Evolutionary conservation across 37 sponge, comb jelly and placozoan species (phyloP), one percentile per base, ranked within the genome.

Genomic region (Geodia barretti): DNA sequence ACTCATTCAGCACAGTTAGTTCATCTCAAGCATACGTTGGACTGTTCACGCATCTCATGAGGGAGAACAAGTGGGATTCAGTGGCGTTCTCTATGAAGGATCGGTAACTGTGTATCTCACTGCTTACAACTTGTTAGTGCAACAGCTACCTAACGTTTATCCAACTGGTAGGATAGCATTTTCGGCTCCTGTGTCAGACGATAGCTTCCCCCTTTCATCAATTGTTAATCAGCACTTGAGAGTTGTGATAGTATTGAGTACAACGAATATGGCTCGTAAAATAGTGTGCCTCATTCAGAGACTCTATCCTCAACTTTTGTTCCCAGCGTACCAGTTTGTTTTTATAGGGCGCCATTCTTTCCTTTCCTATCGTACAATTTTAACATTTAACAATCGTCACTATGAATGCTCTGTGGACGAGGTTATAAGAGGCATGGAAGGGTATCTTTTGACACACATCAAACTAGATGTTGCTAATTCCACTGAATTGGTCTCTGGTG

Each of bases 1-100:
- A 78, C 78, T 39, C 66, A 17, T 78, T 78, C 24, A 43, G 78
- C 37, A 78, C 66, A 35, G 43, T 41, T 2, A 66, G 41, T n/a
- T 65, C 78, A 2, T 29, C 67, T 2, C 26, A 78, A 40, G 78
- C 14, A 20, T 78, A 41, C 41, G 78, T 65, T 14, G 29, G 7
- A 1, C 41, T 43, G 3, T 36, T 43, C 25, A 41, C 40, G 24
- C 14, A 5, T 17, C 39, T 38, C 26, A 38, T 78, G 43, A 17
- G n/a, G 21, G 26, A 64, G 29, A 64, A 78, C 30, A 20, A 60
- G 0, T 78, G 78, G 78, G 28, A 63, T 9, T 19, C 40, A 0
- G 78, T 65, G 1, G 78, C n/a, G 41, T n/a, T 39, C n/a, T 78
- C 39, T 78, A 64, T 40, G 78, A 78, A 1, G 43, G 37, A 0